These are phyloP conservation scores for Passer domesticus DNA, from an alignment of 2,113 vertebrate genomes.

Conservation along the genomic window DNA sequence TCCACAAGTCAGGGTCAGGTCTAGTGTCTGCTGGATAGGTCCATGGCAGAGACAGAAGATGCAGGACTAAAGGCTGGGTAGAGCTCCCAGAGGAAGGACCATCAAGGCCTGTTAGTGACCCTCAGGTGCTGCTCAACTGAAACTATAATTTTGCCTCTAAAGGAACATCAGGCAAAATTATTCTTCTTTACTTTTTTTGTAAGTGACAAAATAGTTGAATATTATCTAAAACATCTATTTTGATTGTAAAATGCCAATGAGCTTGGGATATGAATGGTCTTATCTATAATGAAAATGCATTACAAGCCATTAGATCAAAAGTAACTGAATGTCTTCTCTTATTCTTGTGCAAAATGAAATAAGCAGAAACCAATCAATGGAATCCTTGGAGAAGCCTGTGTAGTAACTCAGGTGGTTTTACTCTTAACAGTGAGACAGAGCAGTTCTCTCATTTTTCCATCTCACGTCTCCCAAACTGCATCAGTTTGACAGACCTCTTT, in stretches of 20 bases:
- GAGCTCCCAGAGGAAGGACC: not conserved
- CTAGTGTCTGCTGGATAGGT: not conserved
- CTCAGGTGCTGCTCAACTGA: not conserved
- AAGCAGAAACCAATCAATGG: not conserved
- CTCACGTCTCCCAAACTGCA: not conserved
- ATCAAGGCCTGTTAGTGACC: not conserved
- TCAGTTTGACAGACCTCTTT: not conserved
- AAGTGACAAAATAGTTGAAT: not conserved
- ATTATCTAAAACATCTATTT: not conserved
- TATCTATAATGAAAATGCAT: not conserved
- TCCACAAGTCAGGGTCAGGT: not conserved
- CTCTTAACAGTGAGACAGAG: not conserved
- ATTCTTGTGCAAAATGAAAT: not conserved
- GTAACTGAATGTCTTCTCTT: not conserved
- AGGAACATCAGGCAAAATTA: not conserved
- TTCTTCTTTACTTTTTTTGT: not conserved
- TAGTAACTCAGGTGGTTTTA: not conserved
- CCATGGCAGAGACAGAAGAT: not conserved
- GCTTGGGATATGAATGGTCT: not conserved
- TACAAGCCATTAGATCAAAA: not conserved
- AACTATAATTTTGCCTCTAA: not conserved
- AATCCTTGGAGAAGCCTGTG: not conserved
- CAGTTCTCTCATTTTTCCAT: not conserved
- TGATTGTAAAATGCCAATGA: not conserved
- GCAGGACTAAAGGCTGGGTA: not conserved